A percentile compares a stretch with the other conserved stretches of the same genome.
Evolutionary conservation across 2,113 vertebrate species (phyloP).

Genomic region (Ophiodon elongatus): DNA sequence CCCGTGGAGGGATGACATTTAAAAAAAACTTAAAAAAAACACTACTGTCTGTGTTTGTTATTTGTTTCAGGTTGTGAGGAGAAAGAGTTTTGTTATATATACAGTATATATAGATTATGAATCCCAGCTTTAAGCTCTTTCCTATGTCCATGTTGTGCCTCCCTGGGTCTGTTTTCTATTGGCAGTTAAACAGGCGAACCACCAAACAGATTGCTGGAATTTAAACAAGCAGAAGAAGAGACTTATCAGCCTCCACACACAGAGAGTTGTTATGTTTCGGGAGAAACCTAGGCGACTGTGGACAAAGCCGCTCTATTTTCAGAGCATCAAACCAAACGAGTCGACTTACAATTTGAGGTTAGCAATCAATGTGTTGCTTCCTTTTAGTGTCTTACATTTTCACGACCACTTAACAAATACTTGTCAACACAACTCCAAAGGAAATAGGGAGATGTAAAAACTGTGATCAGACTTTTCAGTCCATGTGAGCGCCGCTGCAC

Average conservation of each 20-base stretch:
- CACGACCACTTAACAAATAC: conserved; percentile 3
- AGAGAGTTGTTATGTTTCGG: conserved; percentile 14
- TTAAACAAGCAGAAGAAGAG: conserved; percentile 35
- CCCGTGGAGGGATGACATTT: background rate
- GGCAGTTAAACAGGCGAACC: conserved; percentile 15
- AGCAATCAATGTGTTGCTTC: conserved; percentile 21
- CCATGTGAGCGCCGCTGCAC: background rate
- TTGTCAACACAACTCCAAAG: conserved; percentile 14
- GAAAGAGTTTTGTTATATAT: background rate
- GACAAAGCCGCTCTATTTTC: conserved; percentile 2
- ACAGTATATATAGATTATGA: background rate
- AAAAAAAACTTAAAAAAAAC: no score
- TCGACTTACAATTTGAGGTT: conserved; percentile 1
- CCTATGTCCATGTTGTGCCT: background rate
- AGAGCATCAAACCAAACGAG: conserved; percentile 21
- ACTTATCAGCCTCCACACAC: background rate
- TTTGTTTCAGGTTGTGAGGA: background rate
- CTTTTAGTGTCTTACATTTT: conserved; percentile 33
- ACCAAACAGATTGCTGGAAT: conserved; percentile 32
- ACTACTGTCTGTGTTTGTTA: background rate
- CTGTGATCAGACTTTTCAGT: conserved; percentile 24
- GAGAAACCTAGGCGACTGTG: conserved; percentile 18
- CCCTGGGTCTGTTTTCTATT: conserved; percentile 13
- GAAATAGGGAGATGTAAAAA: conserved; percentile 22
- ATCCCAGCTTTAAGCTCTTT: conserved; percentile 7